phyloP scores from a whole-genome alignment of 2,113 vertebrate species.

The Hemicordylus capensis region DNA sequence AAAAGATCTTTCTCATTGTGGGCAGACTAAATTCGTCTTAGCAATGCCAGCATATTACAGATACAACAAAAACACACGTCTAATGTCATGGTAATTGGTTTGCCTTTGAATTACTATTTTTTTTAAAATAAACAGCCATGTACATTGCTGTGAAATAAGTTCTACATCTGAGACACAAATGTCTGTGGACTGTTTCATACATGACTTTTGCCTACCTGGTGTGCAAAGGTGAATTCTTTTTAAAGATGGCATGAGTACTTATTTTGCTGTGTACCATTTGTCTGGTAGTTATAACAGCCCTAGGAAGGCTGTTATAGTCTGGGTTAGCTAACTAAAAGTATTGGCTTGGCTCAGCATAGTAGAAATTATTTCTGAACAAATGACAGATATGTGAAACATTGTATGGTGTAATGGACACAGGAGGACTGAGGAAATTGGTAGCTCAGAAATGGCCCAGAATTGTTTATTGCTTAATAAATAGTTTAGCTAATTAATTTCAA shows the following conservation, averaged over 20 bases:
- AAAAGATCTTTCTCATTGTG: conserved; percentile 37
- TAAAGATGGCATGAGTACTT: neutral
- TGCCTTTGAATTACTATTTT: conserved; percentile 48
- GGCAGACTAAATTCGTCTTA: conserved; percentile 29
- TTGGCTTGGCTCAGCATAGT: conserved; percentile 17
- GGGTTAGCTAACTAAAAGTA: conserved; percentile 29
- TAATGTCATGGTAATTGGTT: conserved; percentile 60
- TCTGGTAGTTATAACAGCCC: neutral
- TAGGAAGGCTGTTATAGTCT: conserved; percentile 40
- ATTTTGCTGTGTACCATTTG: too few relatives aligned
- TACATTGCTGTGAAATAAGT: conserved; percentile 67
- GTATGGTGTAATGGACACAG: neutral
- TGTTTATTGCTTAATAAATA: conserved; percentile 23
- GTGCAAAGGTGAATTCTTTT: neutral
- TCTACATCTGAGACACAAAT: conserved; percentile 35
- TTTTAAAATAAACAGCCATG: conserved; percentile 54
- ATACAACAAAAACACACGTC: conserved; percentile 61
- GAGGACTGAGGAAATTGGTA: neutral
- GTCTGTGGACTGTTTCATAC: conserved; percentile 2
- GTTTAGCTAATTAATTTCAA: conserved; percentile 28
- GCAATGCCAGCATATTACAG: conserved; percentile 47
- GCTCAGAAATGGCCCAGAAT: conserved; percentile 23
- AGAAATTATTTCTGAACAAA: conserved; percentile 29
- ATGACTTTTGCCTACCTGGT: neutral
- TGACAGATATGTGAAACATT: neutral